Evolutionary conservation across 2,797 vertebrate species (phyloP).

Genomic region (Eulemur albifrons): DNA sequence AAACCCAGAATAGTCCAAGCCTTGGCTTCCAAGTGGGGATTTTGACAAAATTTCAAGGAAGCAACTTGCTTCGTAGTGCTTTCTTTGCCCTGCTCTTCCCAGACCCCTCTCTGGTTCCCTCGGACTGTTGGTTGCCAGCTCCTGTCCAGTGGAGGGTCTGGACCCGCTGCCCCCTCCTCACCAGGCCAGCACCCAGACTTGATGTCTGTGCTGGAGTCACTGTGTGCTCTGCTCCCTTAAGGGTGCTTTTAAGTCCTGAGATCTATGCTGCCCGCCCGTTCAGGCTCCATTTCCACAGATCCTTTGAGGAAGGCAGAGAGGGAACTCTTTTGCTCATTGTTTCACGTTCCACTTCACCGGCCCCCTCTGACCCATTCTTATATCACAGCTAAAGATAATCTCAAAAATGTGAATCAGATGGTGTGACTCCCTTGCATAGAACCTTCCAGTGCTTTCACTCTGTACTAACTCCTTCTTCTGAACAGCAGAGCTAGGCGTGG

Average conservation of each 20-base stretch:
- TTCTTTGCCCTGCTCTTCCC: neutral
- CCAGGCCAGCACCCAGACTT: neutral
- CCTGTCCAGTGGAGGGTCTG: neutral
- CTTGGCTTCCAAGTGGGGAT: neutral
- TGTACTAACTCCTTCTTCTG: neutral
- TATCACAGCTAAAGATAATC: neutral
- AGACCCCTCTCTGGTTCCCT: neutral
- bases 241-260: neutral
- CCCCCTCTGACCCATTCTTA: neutral
- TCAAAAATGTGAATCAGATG: neutral
- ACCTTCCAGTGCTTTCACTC: neutral
- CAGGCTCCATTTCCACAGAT: neutral
- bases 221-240: neutral
- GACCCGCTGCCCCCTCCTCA: neutral
- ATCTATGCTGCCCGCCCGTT: neutral
- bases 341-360: neutral
- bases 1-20: neutral
- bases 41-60: neutral
- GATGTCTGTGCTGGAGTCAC: neutral
- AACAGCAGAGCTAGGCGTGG: neutral
- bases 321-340: neutral
- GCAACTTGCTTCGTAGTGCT: neutral
- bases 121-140: neutral
- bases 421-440: neutral
- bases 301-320: neutral